phyloP scores from a whole-genome alignment of 2,888 invertebrate species.

The Rhagophthalmus giganteus region DNA sequence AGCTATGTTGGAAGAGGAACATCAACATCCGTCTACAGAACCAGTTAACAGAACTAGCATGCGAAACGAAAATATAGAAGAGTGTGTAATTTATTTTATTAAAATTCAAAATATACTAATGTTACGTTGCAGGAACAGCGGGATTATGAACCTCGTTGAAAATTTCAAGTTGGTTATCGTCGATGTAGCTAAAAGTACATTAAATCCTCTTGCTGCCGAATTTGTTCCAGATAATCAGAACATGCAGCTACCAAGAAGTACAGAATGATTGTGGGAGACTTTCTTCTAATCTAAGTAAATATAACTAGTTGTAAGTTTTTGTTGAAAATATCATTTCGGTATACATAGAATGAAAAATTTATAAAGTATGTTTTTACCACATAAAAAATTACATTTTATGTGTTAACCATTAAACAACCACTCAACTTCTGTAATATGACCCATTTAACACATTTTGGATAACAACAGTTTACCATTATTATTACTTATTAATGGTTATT shows the following conservation, averaged over 20 bases:
- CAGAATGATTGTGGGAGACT: constrained; percentile 15
- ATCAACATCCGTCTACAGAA: constrained; percentile 52
- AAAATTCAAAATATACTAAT: too few species aligned
- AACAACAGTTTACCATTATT: too few species aligned
- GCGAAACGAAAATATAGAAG: constrained; percentile 38
- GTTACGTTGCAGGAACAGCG: constrained; percentile 37
- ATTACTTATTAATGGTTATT: too few species aligned
- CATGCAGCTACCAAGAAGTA: constrained; percentile 6
- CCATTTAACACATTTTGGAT: too few species aligned
- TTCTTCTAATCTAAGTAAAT: constrained; percentile 12
- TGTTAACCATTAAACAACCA: too few species aligned
- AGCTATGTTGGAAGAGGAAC: constrained; percentile 78
- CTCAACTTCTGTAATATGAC: too few species aligned
- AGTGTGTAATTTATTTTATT: too few species aligned
- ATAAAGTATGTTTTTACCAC: neutral
- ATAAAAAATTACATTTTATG: neutral
- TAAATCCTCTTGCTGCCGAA: constrained; percentile 85
- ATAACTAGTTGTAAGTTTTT: constrained; percentile 8
- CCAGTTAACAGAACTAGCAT: constrained; percentile 56
- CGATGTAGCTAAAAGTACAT: constrained; percentile 61
- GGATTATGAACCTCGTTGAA: constrained; percentile 47
- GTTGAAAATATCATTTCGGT: constrained; percentile 10
- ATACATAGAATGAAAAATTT: neutral
- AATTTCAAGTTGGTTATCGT: constrained; percentile 44
- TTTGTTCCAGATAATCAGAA: constrained; percentile 66